A percentile compares a stretch with the other conserved stretches of the same genome.
These are phyloP conservation scores for Drosophila punjabiensis DNA, from an alignment of 1,140 invertebrate species.

Conservation along the genomic window DNA sequence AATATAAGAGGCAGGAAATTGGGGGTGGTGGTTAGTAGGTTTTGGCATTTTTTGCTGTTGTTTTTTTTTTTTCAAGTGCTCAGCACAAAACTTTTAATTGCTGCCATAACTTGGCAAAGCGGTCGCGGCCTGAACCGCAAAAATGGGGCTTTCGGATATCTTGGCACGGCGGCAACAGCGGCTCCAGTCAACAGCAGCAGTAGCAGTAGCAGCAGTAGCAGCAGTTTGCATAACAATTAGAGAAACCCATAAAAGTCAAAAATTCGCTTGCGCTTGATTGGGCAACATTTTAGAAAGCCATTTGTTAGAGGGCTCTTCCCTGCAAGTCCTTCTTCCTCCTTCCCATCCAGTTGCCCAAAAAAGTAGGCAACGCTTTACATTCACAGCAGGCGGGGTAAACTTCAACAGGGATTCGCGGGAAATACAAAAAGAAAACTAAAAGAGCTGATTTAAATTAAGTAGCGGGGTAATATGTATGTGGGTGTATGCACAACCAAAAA, in stretches of 20 bases:
- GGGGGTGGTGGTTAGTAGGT: slow-evolving; percentile 15
- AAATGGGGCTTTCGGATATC: slow-evolving; percentile 36
- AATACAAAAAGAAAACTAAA: slow-evolving; percentile 14
- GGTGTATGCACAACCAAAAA: slow-evolving; percentile 26
- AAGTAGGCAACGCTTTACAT: slow-evolving; percentile 53
- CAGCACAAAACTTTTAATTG: slow-evolving; percentile 72
- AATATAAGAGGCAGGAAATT: slow-evolving; percentile 5
- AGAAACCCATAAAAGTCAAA: slow-evolving; percentile 67
- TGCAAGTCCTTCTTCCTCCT: neutral
- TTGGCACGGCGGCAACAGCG: slow-evolving; percentile 9
- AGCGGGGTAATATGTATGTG: neutral
- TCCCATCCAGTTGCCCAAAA: slow-evolving; percentile 16
- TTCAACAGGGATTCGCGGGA: slow-evolving; percentile 7
- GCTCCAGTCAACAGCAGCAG: slow-evolving; percentile 34
- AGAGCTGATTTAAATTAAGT: slow-evolving; percentile 61
- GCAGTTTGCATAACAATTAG: slow-evolving; percentile 74
- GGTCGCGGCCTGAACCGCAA: slow-evolving; percentile 56
- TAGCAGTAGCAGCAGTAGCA: slow-evolving; percentile 4
- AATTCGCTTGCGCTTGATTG: slow-evolving; percentile 63
- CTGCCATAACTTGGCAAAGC: slow-evolving; percentile 69
- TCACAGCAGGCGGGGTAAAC: slow-evolving; percentile 22
- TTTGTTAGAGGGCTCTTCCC: slow-evolving; percentile 24
- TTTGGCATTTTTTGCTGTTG: slow-evolving; percentile 25
- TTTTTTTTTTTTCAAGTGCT: slow-evolving; percentile 49
- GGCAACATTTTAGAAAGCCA: slow-evolving; percentile 47